Percentiles rank a stretch among this genome's conserved stretches.
Conservation (phyloP, 2,113 vertebrate genomes). For the Nyctibius bracteatus region DNA sequence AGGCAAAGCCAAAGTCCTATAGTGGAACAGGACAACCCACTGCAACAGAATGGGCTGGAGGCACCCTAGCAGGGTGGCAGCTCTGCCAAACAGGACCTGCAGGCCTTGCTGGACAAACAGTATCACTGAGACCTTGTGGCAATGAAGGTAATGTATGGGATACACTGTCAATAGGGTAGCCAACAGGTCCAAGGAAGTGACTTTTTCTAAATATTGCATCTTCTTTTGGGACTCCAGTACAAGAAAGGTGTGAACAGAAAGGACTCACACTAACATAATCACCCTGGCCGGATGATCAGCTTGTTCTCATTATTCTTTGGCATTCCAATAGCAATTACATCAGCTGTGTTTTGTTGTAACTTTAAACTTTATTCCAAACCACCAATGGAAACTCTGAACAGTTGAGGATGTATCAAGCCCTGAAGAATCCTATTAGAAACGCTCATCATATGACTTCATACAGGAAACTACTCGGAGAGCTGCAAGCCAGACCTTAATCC, state of each 20-base stretch:
- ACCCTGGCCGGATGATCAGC: not conserved
- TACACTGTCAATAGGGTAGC: not conserved
- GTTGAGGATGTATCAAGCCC: not conserved
- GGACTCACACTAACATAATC: not conserved
- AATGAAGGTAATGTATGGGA: not conserved
- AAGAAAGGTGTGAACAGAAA: not conserved
- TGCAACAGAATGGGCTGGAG: not conserved
- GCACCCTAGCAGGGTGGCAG: not conserved
- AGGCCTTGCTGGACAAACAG: not conserved
- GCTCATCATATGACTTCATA: slow-evolving; percentile 11
- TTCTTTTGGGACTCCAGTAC: not conserved
- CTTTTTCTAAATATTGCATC: not conserved
- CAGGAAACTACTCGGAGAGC: not conserved
- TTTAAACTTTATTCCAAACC: slow-evolving; percentile 12
- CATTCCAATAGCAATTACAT: not conserved
- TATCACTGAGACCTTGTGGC: not conserved
- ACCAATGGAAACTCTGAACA: not conserved
- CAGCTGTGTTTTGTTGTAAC: not conserved
- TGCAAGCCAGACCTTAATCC: not conserved
- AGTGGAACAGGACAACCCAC: not conserved
- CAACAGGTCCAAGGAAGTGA: not conserved
- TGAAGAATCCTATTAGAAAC: not conserved
- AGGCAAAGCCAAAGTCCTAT: not conserved
- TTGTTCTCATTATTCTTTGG: not conserved
- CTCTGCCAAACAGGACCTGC: not conserved